Conservation (phyloP, 2,888 invertebrate genomes). For the Unio pictorum region DNA sequence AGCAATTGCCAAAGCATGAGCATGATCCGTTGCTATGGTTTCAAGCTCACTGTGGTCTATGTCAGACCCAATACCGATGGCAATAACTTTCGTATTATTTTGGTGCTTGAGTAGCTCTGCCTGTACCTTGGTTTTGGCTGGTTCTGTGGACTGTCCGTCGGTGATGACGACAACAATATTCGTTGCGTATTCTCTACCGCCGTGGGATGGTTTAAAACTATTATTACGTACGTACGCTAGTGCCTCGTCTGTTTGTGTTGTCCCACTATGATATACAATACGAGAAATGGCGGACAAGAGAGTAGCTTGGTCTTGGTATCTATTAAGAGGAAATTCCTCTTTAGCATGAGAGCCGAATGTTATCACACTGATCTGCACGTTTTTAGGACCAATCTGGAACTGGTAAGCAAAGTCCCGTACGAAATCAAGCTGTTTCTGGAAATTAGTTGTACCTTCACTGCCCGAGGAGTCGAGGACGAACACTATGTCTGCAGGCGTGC, state of each 20-base stretch:
- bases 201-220: too few relatives aligned
- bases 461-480: slow-evolving; percentile 46
- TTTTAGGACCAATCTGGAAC: slow-evolving; percentile 32
- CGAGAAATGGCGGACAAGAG: too few relatives aligned
- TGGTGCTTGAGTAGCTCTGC: slow-evolving; percentile 31
- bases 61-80: slow-evolving; percentile 39
- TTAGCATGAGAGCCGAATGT: too few relatives aligned
- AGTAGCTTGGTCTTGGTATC: too few relatives aligned
- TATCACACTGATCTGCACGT: slow-evolving; percentile 17
- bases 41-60: slow-evolving; percentile 37
- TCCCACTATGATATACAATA: too few relatives aligned
- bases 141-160: too few relatives aligned
- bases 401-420: slow-evolving; percentile 33
- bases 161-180: too few relatives aligned
- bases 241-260: too few relatives aligned
- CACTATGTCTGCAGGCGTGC: slow-evolving; percentile 34
- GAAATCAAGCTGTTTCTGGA: slow-evolving; percentile 39
- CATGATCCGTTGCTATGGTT: slow-evolving; percentile 37
- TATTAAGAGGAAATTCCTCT: too few relatives aligned
- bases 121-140: slow-evolving; percentile 19
- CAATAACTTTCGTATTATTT: slow-evolving; percentile 32
- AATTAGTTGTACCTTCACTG: slow-evolving; percentile 35
- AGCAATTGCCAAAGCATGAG: slow-evolving; percentile 42
- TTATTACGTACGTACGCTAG: too few relatives aligned
- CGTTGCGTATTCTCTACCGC: too few relatives aligned